Evolutionary conservation across 23 tunicate species (phyloP).

Genomic region (Styela clava): DNA sequence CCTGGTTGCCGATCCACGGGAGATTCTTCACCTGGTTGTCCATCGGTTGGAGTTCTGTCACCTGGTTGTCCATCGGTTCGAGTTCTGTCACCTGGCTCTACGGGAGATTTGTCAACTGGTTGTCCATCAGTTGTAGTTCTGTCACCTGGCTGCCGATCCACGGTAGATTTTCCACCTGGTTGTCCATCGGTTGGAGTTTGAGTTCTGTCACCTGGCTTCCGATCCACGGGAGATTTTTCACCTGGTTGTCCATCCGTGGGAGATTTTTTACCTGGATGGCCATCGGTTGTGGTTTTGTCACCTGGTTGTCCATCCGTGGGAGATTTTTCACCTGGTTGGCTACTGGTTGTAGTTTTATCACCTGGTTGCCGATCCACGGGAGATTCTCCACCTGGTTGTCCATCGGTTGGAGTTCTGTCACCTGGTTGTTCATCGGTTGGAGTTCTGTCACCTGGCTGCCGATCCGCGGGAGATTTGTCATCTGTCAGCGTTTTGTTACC

Average conservation of each 20-base stretch:
- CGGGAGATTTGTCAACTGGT: neutral
- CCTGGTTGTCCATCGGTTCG: neutral
- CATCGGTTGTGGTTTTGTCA: neutral
- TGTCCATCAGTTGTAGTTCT: neutral
- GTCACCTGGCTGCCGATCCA: neutral
- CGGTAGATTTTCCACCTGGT: neutral
- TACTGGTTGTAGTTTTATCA: neutral
- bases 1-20: neutral
- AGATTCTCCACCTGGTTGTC: neutral
- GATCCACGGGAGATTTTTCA: neutral
- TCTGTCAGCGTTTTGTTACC: neutral
- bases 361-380: neutral
- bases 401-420: neutral
- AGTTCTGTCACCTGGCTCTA: neutral
- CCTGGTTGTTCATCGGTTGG: neutral
- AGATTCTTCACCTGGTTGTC: neutral
- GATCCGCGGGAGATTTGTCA: neutral
- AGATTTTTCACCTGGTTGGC: neutral
- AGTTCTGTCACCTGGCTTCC: neutral
- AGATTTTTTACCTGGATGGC: neutral
- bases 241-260: neutral
- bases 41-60: neutral
- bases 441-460: neutral
- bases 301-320: neutral
- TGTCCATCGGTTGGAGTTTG: neutral